A percentile compares a stretch with the other conserved stretches of the same genome.
Conservation (phyloP, 2,797 vertebrate species). For the Falco biarmicus region DNA sequence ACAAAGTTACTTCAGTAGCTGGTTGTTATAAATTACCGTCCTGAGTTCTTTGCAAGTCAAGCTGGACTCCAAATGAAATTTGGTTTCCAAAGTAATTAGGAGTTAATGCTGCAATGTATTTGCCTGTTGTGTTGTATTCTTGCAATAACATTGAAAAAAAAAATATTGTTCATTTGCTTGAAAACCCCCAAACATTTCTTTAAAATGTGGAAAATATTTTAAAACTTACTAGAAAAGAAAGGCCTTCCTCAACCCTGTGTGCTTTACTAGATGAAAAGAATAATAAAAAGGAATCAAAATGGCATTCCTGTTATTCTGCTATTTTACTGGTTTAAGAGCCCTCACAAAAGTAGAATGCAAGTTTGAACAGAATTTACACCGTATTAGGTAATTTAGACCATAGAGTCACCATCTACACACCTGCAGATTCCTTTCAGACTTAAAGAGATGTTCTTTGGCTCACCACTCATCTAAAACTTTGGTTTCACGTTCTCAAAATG, state of each 20-base stretch:
- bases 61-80: slow-evolving; percentile 48
- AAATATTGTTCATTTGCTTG: neutral
- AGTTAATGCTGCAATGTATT: slow-evolving; percentile 50
- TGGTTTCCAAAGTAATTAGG: slow-evolving; percentile 52
- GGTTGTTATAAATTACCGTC: slow-evolving; percentile 87
- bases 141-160: neutral
- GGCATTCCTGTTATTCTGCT: neutral
- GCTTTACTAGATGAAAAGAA: neutral
- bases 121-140: neutral
- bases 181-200: neutral
- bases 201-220: neutral
- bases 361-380: neutral
- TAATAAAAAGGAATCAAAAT: neutral
- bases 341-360: neutral
- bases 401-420: neutral
- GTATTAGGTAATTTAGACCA: neutral
- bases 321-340: neutral
- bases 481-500: neutral
- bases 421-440: neutral
- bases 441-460: neutral
- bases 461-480: neutral
- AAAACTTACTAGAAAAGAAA: neutral
- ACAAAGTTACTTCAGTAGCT: slow-evolving; percentile 78
- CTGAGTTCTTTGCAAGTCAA: slow-evolving; percentile 63
- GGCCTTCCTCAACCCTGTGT: accelerated